Conservation (phyloP, 2,113 vertebrate genomes). For the Microcebus murinus region DNA sequence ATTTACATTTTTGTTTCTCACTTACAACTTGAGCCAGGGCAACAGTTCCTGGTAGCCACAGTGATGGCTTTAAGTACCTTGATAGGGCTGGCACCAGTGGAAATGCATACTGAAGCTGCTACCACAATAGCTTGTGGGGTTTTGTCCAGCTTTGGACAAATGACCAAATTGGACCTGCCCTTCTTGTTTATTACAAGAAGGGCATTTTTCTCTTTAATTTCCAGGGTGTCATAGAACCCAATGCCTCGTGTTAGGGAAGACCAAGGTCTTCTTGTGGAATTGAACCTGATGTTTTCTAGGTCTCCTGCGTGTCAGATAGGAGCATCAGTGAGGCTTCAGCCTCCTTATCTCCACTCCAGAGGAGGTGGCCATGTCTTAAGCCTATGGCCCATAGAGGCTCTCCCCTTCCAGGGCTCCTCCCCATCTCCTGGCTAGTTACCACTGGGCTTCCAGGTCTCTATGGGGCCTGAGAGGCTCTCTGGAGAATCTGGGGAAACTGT, state of each 20-base stretch:
- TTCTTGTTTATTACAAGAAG: conserved; percentile 54
- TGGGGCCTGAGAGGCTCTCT: conserved; percentile 24
- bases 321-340: background rate
- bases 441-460: conserved; percentile 44
- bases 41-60: conserved; percentile 38
- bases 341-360: background rate
- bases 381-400: conserved; percentile 18
- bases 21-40: conserved; percentile 49
- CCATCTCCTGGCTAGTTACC: conserved; percentile 52
- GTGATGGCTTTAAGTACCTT: conserved; percentile 21
- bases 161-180: conserved; percentile 36
- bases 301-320: conserved; percentile 20
- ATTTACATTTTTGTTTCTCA: conserved; percentile 71
- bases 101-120: background rate
- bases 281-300: conserved; percentile 48
- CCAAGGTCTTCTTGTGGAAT: conserved; percentile 5
- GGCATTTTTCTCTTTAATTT: conserved; percentile 59
- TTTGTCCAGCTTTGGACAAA: conserved; percentile 53
- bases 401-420: background rate
- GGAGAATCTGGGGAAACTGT: conserved; percentile 61
- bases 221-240: conserved; percentile 19
- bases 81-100: background rate
- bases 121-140: background rate
- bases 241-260: conserved; percentile 30
- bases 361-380: conserved; percentile 34